Base-by-base conservation (phyloP, 2,113 vertebrate genomes). In the Tupaia chinensis region DNA sequence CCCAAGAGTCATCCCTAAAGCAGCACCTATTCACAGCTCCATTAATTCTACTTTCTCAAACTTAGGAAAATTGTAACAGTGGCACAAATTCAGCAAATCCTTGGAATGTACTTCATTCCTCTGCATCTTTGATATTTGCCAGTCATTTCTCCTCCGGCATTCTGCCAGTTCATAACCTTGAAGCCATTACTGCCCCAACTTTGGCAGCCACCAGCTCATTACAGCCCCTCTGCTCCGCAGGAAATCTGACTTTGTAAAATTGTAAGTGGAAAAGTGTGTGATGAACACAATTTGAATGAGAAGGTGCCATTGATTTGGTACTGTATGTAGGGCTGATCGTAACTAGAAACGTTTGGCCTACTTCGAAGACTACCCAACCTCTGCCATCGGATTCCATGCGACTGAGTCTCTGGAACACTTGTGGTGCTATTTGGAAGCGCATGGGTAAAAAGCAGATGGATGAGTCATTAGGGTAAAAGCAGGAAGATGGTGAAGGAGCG, bases 11-110 rank as follows among this genome's bases (percentile, higher is more conserved):
- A 53, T 77, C 79, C 15, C n/a, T 32, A 61, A 86, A 94, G 88
- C 91, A 22, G 16, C 12, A 16, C 70, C 93, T 58, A 7, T 82
- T 74, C 83, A 80, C 34, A 77, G 83, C 34, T 61, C 70, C 91
- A 85, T n/a, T 90, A 87, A 95, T 95, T 96, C 97, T 70, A 53
- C 66, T 16, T 23, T 95, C 95, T 76, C 93, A 82, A 93, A 94
- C 96, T 98, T 97, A 93, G 97, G 97, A 53, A 93, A 93, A 96
- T 94, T 86, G 11, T 54, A 58, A 29, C 80, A 4, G 2, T 96
- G 97, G 96, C 88, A 94, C 29, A 27, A 77, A 96, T 98, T 97
- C 89, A 97, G 34, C 44, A 97, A 95, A 97, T 94, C 91, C 82
- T 93, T 91, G 91, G 92, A 96, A 97, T 90, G 77, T 76, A 29